These are phyloP conservation scores for Psilanteris sp. DNA, from an alignment of 1,140 invertebrate genomes.

Conservation along the genomic window DNA sequence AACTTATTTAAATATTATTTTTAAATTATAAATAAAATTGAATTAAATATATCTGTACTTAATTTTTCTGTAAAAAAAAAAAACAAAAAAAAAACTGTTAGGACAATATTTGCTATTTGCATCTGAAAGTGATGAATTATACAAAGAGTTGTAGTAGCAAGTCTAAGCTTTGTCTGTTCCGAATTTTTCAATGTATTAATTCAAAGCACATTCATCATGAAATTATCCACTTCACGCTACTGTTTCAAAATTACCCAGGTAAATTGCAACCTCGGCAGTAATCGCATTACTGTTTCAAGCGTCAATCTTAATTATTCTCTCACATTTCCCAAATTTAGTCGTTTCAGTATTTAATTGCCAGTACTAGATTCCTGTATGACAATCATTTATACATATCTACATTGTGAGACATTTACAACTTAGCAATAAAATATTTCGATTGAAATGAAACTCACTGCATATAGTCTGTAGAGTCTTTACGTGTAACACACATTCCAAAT, in stretches of 20 bases:
- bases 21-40: too few relatives aligned
- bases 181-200: slow-evolving; percentile 44
- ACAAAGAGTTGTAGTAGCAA: not conserved
- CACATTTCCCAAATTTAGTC: slow-evolving; percentile 61
- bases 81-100: slow-evolving; percentile 5
- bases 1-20: too few relatives aligned
- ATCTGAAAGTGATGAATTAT: not conserved
- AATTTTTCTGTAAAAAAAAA: not conserved
- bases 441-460: slow-evolving; percentile 4
- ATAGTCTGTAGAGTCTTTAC: too few relatives aligned
- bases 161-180: slow-evolving; percentile 2
- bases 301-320: slow-evolving; percentile 64
- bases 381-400: slow-evolving; percentile 49
- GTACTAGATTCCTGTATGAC: slow-evolving; percentile 51
- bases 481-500: too few relatives aligned
- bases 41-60: too few relatives aligned
- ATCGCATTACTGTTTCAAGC: slow-evolving; percentile 61
- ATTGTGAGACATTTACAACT: slow-evolving; percentile 43
- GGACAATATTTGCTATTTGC: too few relatives aligned
- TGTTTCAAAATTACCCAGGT: slow-evolving; percentile 62
- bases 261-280: slow-evolving; percentile 62
- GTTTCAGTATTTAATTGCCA: slow-evolving; percentile 61
- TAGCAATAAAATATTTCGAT: slow-evolving; percentile 31
- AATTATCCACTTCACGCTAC: slow-evolving; percentile 55
- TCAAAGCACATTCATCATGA: slow-evolving; percentile 48